A percentile compares a stretch with the other conserved stretches of the same genome.
Conservation (phyloP, 2,113 vertebrate species). For the Channa maculata region DNA sequence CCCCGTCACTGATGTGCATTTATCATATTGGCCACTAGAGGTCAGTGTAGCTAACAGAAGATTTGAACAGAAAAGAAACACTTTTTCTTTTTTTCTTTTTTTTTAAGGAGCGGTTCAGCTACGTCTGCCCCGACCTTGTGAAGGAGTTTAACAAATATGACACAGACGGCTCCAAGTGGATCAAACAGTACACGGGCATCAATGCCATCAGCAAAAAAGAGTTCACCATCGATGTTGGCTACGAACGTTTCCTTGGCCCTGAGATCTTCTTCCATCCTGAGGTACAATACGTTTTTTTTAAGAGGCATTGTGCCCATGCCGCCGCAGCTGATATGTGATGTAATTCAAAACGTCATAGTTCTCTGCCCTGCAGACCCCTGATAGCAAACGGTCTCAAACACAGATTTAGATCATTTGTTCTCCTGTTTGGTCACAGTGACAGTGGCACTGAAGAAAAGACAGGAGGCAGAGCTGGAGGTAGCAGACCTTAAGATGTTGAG, state of each 20-base stretch:
- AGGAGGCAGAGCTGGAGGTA: no score
- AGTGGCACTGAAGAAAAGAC: no score
- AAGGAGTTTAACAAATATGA: slow-evolving; percentile 99
- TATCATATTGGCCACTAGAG: slow-evolving; percentile 44
- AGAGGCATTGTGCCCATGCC: not conserved
- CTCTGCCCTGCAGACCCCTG: no score
- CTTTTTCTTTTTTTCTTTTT: not conserved
- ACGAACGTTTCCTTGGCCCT: slow-evolving; percentile 96
- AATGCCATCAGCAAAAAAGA: slow-evolving; percentile 98
- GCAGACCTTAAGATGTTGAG: no score
- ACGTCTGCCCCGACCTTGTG: slow-evolving; percentile 97
- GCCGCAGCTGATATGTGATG: not conserved
- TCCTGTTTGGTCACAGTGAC: no score
- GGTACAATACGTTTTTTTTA: slow-evolving; percentile 68
- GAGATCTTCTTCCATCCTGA: slow-evolving; percentile 99
- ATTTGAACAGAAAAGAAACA: no score
- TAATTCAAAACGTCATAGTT: no score
- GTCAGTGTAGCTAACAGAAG: slow-evolving; percentile 3
- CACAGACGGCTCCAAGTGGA: slow-evolving; percentile 97
- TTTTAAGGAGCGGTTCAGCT: slow-evolving; percentile 94
- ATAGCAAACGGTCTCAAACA: no score
- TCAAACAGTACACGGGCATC: slow-evolving; percentile 97
- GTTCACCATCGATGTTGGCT: slow-evolving; percentile 97
- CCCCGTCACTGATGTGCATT: not conserved
- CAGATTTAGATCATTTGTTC: no score